phyloP scores from a whole-genome alignment of 2,113 vertebrate genomes.

The Phasianus colchicus region DNA sequence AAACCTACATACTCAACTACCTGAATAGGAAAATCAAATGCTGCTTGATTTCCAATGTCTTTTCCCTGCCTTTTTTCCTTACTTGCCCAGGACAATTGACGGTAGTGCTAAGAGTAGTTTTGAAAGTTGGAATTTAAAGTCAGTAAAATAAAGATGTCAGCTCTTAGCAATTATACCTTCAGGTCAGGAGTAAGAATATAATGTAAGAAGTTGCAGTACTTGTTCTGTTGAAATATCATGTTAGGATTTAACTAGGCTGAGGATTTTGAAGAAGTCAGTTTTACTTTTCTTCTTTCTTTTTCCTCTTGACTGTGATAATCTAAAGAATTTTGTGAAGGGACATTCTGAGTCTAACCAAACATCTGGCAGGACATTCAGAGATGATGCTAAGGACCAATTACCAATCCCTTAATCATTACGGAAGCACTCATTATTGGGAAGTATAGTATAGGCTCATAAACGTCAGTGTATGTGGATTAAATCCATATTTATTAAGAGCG shows the following conservation, averaged over 20 bases:
- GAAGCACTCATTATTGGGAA: background rate
- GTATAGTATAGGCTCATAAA: background rate
- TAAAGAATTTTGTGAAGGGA: background rate
- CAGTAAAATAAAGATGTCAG: background rate
- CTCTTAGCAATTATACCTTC: background rate
- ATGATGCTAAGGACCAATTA: background rate
- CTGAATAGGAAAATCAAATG: background rate
- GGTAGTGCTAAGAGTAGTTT: background rate
- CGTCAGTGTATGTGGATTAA: background rate
- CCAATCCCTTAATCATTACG: background rate
- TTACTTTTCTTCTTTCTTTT: background rate
- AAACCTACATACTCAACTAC: background rate
- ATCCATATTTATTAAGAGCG: background rate
- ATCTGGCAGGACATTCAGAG: background rate
- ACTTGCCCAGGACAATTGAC: background rate
- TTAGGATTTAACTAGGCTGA: background rate
- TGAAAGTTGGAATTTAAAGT: background rate
- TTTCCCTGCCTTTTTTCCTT: background rate
- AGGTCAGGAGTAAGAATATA: background rate
- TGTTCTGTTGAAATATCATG: background rate
- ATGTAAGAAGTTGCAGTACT: background rate
- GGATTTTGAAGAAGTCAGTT: background rate
- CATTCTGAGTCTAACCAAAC: background rate
- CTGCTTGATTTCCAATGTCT: background rate
- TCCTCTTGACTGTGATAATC: background rate